Base-by-base conservation (phyloP, 2,113 vertebrate genomes). In the Chaenocephalus aceratus region DNA sequence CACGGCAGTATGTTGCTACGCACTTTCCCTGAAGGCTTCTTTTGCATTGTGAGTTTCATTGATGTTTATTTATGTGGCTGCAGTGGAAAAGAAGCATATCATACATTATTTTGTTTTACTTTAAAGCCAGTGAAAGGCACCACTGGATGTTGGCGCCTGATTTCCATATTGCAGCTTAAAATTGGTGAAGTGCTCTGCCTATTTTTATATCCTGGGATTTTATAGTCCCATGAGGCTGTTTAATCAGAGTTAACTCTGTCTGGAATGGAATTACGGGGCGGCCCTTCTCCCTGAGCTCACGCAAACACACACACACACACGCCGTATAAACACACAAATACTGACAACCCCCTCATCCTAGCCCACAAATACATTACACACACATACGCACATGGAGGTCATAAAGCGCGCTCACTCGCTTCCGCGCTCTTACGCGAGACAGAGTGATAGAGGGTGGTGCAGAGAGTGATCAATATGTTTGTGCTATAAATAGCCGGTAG, bases 401-500 rank as follows among this genome's bases (percentile, higher is more conserved):
- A 48, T 92, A 84, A 82, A 88, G 67, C 18, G 41, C 36, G 49
- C 72, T 51, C 58, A 13, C 51, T 67, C 77, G 68, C 63, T 76
- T 72, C 53, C 5, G 5, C 14, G 69, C 84, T 73, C 72, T 78
- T 54, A 59, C 62, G 77, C 72, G n/a, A 82, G 90, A 88, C 89
- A 89, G 71, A 77, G 82, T 92, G 91, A 93, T 88, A 81, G 85
- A 93, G 79, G 81, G 84, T 91, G 89, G 87, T 91, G 91, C 90
- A 89, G 91, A 58, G 89, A 49, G 71, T 94, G 93, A 94, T 95
- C 93, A 93, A 94, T 94, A 94, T 93, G 93, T 94, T 94, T 94
- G 91, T 83, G 89, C 94, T 94, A 93, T 94, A 93, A 95, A 95
- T 92, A 93, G 93, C 91, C 77, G 1, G 36, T 84, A 91, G 88